phyloP scores from a whole-genome alignment of 2,888 invertebrate species.

The Drosophila nigricruria region DNA sequence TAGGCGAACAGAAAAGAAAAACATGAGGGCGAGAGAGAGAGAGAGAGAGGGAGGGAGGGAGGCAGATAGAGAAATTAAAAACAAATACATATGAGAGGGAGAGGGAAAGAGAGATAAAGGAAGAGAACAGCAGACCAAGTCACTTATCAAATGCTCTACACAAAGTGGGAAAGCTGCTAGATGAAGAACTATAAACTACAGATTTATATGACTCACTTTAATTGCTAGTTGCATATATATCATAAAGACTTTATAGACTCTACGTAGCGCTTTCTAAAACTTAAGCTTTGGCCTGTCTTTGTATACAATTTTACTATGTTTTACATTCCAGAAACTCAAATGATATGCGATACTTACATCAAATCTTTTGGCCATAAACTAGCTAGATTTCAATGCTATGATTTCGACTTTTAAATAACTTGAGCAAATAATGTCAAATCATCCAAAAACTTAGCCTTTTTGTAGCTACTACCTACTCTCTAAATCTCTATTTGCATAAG shows the following conservation, averaged over 20 bases:
- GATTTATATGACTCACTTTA: neutral
- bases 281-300: too few relatives aligned
- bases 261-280: neutral
- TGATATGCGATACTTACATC: too few relatives aligned
- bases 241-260: neutral
- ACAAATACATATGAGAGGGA: constrained; percentile 7
- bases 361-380: neutral
- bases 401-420: too few relatives aligned
- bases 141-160: constrained; percentile 24
- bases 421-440: neutral
- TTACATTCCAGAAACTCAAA: neutral
- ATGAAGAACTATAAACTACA: neutral
- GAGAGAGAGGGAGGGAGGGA: neutral
- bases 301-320: too few relatives aligned
- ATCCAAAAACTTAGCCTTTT: too few relatives aligned
- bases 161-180: too few relatives aligned
- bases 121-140: neutral
- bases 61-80: neutral
- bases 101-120: neutral
- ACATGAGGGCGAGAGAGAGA: constrained; percentile 1
- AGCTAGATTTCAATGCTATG: neutral
- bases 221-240: neutral
- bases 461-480: too few relatives aligned
- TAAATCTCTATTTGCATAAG: neutral
- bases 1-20: constrained; percentile 4